A percentile compares a stretch with the other conserved stretches of the same genome.
Evolutionary conservation across 2,888 invertebrate genomes (phyloP).

Genomic region (Tetragonisca angustula): DNA sequence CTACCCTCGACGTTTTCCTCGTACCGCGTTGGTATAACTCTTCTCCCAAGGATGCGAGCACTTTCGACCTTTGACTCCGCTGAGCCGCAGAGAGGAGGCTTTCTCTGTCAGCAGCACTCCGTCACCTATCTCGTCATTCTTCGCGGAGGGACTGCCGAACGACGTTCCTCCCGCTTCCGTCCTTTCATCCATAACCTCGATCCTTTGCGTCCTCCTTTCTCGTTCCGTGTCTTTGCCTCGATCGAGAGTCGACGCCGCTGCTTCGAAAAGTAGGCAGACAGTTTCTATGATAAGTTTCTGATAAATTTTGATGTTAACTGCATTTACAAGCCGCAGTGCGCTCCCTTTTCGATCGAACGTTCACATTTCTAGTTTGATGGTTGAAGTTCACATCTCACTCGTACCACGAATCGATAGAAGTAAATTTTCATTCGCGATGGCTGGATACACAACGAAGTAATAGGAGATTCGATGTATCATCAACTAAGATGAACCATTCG

Average conservation of each 20-base stretch:
- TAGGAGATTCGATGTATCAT: too few relatives aligned
- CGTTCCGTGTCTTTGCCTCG: neutral
- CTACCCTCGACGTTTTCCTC: constrained; percentile 27
- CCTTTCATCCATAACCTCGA: constrained; percentile 6
- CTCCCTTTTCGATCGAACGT: too few relatives aligned
- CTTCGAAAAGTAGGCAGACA: too few relatives aligned
- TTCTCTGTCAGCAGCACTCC: constrained; percentile 60
- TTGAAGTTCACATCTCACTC: too few relatives aligned
- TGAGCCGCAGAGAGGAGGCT: constrained; percentile 33
- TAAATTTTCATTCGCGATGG: too few relatives aligned
- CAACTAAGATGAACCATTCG: too few relatives aligned
- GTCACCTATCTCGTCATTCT: constrained; percentile 43
- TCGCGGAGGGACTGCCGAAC: constrained; percentile 53
- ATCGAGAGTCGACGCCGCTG: neutral
- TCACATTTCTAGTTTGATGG: too few relatives aligned
- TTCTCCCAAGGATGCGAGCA: constrained; percentile 26
- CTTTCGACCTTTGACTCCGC: constrained; percentile 51
- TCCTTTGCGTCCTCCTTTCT: neutral
- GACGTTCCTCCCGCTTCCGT: constrained; percentile 37
- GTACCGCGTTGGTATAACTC: constrained; percentile 17
- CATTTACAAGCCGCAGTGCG: too few relatives aligned
- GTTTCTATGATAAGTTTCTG: neutral
- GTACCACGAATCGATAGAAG: too few relatives aligned
- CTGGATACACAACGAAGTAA: too few relatives aligned
- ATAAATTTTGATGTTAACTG: too few relatives aligned